Conservation (phyloP, 2,888 invertebrate genomes). For the Leptinotarsa rubiginosa region DNA sequence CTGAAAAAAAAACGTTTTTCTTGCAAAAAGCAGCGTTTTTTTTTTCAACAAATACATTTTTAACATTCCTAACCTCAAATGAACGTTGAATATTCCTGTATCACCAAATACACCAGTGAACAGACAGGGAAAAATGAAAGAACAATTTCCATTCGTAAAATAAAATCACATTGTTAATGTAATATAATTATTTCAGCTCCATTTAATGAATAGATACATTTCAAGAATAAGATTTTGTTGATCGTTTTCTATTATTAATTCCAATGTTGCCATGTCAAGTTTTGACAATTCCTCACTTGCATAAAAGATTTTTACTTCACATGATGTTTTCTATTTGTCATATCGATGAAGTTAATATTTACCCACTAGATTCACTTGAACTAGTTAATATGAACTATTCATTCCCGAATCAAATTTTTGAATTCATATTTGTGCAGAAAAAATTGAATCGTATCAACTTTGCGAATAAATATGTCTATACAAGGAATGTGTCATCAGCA, state of each 20-base stretch:
- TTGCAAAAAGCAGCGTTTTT: not conserved
- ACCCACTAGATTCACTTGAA: no score
- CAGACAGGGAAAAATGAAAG: not conserved
- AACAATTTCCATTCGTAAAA: not conserved
- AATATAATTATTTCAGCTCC: not conserved
- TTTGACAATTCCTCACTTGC: no score
- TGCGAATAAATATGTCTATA: no score
- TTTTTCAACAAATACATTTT: not conserved
- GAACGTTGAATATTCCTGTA: not conserved
- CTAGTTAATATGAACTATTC: no score
- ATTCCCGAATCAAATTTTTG: no score
- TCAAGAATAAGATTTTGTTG: not conserved
- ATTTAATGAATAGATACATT: not conserved
- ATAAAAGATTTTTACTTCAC: no score
- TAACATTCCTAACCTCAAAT: slow-evolving; percentile 7
- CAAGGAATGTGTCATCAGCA: no score
- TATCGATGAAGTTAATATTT: no score
- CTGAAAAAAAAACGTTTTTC: not conserved
- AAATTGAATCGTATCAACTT: no score
- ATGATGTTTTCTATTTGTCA: no score
- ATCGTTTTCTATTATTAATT: not conserved
- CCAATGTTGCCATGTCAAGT: no score
- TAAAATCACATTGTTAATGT: slow-evolving; percentile 2
- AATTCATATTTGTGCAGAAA: no score
- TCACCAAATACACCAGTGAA: not conserved